Base-by-base conservation (phyloP, 1,140 invertebrate species). In the Lepidurus arcticus region DNA sequence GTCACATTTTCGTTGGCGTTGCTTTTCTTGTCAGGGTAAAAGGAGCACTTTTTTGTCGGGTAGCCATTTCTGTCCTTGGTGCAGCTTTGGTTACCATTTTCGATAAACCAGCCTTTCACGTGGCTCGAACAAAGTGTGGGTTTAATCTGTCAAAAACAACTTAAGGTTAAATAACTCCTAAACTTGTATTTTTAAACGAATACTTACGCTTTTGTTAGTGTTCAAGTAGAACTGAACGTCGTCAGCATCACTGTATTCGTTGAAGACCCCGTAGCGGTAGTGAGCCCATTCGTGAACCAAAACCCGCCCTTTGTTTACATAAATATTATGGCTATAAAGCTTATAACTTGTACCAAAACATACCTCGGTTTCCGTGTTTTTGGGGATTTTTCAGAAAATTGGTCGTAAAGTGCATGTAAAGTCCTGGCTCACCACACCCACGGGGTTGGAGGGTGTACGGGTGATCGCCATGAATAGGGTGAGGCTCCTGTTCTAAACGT, bases 221-320 rank as follows among this genome's bases (percentile, higher is more conserved):
- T 80, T 45, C 76, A 84, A 84, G 81, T 84, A 83, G 47, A 80
- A 77, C 2, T 82, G 73, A 3, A 79, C 81, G 76, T 84, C 83
- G 5, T 80, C 81, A 9, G 81, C 81, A 75, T 82, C 82, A 34
- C 84, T 84, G 78, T 85, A 85, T 81, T 87, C 86, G 76, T 87
- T 85, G 80, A 86, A 87, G n/a, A 86, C 84, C 0, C 87, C 87
- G 81, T 85, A 87, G 4, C 86, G 83, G 73, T 86, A 85, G 78
- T 86, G 85, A 1, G 85, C 85, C 85, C 86, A 87, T 79, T 87
- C 85, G 78, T 87, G 86, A 16, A 86, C 84, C n/a, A 87, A 78
- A 53, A 84, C 82, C 47, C 84, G 84, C 74, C 81, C 86, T 87
- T 81, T 45, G 11, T 79, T 34, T 3, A 13, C 16, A 21, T 65